Percentiles rank a stretch among this genome's conserved stretches.
These are phyloP conservation scores for Rhinatrema bivittatum DNA, from an alignment of 2,797 vertebrate genomes.

Conservation along the genomic window DNA sequence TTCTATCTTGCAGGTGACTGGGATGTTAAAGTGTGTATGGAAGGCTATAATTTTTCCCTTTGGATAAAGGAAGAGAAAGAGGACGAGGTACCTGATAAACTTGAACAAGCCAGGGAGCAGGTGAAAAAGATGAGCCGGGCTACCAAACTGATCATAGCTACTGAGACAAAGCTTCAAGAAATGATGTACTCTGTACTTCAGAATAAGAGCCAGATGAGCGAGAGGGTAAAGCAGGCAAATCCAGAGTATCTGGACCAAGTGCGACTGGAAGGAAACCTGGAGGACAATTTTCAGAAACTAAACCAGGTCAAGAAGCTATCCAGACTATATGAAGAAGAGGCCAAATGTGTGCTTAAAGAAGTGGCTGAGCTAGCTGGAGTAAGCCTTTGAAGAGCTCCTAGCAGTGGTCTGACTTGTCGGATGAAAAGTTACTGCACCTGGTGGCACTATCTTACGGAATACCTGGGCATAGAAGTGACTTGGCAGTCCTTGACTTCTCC, in stretches of 20 bases:
- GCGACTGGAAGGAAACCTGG: not conserved
- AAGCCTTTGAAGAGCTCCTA: not conserved
- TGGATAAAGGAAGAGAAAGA: constrained; percentile 6
- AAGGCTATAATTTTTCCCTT: constrained; percentile 21
- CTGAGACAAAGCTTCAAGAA: not conserved
- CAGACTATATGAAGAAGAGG: not conserved
- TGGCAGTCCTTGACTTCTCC: too few relatives aligned
- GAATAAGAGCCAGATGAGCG: constrained; percentile 6
- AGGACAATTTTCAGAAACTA: constrained; percentile 8
- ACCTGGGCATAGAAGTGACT: too few relatives aligned
- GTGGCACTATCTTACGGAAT: too few relatives aligned
- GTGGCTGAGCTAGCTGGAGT: not conserved
- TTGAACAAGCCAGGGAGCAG: constrained; percentile 13
- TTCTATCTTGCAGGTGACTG: constrained; percentile 21
- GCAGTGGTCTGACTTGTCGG: too few relatives aligned
- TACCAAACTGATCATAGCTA: constrained; percentile 1
- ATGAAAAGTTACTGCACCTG: too few relatives aligned
- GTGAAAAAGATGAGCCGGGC: constrained; percentile 9
- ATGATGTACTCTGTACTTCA: not conserved
- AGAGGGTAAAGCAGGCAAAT: not conserved
- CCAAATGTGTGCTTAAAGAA: not conserved
- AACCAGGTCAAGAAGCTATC: constrained; percentile 6
- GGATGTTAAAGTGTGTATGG: constrained; percentile 19
- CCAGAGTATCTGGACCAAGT: constrained; percentile 1
- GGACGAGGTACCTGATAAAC: constrained; percentile 18